These are phyloP conservation scores for Spodoptera littoralis DNA, from an alignment of 2,888 invertebrate genomes.

Conservation along the genomic window DNA sequence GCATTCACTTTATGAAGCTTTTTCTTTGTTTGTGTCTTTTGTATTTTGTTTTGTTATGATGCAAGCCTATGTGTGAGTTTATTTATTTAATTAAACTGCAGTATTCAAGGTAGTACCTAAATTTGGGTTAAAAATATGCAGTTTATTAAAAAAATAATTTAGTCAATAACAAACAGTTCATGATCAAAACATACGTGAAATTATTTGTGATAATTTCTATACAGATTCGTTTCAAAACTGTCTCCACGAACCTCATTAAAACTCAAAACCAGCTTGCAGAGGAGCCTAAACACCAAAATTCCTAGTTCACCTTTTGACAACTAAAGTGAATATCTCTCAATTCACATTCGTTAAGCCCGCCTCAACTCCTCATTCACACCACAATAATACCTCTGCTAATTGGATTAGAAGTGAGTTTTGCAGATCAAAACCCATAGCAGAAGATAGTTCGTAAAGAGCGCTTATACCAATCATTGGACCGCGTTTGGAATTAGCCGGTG, in stretches of 20 bases:
- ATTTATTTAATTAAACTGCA: too few species aligned
- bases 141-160: too few species aligned
- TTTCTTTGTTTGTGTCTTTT: constrained; percentile 28
- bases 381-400: constrained; percentile 66
- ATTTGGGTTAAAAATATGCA: too few species aligned
- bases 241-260: too few species aligned
- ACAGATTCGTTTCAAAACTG: too few species aligned
- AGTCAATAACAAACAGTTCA: too few species aligned
- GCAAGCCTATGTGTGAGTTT: neutral
- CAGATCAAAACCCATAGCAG: constrained; percentile 62
- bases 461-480: constrained; percentile 54
- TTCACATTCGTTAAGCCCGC: constrained; percentile 34
- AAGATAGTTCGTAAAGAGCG: constrained; percentile 55
- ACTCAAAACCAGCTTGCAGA: too few species aligned
- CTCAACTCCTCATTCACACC: constrained; percentile 57
- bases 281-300: neutral
- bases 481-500: constrained; percentile 35
- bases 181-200: too few species aligned
- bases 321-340: constrained; percentile 4
- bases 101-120: too few species aligned
- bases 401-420: constrained; percentile 75
- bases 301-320: constrained; percentile 21
- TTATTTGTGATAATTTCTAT: too few species aligned
- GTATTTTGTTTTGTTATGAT: constrained; percentile 16
- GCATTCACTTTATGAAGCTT: constrained; percentile 32